Base-by-base conservation (phyloP, 2,113 vertebrate species). In the Heterotis niloticus region DNA sequence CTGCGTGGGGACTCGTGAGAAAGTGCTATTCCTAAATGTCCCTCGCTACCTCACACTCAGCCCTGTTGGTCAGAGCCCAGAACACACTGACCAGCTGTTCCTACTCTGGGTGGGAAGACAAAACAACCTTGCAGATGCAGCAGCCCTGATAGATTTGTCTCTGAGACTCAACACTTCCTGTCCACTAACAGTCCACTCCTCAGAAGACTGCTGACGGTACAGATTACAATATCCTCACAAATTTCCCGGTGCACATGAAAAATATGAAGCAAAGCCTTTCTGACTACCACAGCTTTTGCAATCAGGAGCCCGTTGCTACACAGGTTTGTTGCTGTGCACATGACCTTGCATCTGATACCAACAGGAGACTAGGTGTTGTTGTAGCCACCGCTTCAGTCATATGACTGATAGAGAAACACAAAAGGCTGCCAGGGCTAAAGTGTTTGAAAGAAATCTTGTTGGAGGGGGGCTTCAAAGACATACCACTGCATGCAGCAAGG, bases 371-470 rank as follows among this genome's bases (percentile, higher is more conserved):
- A 57, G 74, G 74, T 76, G 59, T 76, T n/a, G 56, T 70, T 11
- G 20, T 18, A 66, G 1, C 12, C 76, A 14, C 26, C 17, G 18
- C 76, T 44, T 2, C 34, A 44, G 34, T 44, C 34, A 44, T 44
- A 4, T 44, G 34, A n/a, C n/a, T n/a, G n/a, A n/a, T n/a, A n/a
- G n/a, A 73, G 83, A 81, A 13, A 26, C 14, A 71, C 80, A 69
- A 78, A 75, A 57, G 56, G 18, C 12, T 69, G 59, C 87, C 82
- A 88, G 10, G 77, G 11, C 70, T 77, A 76, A 74, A 81, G 81
- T 64, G 76, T 64, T 16, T 71, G 80, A 75, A 66, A 65, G 70
- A 82, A 60, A 62, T 16, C 59, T 2, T 62, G 18, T 13, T 62
- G 59, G 59, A 20, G 13, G 54, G 64, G 18, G 54, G 59, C 69